Conservation (phyloP, 2,888 invertebrate species). For the Agrochola lychnidis region DNA sequence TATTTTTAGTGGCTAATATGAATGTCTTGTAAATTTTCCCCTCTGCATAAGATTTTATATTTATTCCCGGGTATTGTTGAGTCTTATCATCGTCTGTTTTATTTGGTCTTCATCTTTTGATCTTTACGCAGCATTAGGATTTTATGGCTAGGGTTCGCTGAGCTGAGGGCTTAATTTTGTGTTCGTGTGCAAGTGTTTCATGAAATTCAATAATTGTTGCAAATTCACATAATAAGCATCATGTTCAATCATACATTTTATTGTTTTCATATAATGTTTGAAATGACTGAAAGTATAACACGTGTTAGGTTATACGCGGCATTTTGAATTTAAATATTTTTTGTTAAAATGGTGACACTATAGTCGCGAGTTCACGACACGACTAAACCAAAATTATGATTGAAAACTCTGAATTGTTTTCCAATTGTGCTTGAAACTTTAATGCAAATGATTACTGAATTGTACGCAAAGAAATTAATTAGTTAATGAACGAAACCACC, state of each 20-base stretch:
- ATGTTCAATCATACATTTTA: not conserved
- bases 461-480: not conserved
- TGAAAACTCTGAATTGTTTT: slow-evolving; percentile 8
- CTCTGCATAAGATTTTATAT: slow-evolving; percentile 17
- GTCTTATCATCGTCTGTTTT: not conserved
- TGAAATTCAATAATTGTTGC: not conserved
- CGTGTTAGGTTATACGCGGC: not conserved
- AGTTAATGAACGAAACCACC: not conserved
- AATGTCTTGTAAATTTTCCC: slow-evolving; percentile 13
- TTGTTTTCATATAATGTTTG: too few species aligned
- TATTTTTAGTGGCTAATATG: slow-evolving; percentile 42
- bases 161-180: not conserved
- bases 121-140: not conserved
- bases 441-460: not conserved
- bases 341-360: not conserved
- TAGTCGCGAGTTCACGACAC: not conserved
- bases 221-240: not conserved
- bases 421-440: not conserved
- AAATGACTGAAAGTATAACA: too few species aligned
- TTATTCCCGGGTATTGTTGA: slow-evolving; percentile 4
- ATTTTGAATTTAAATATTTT: not conserved
- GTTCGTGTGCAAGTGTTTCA: not conserved
- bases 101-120: slow-evolving; percentile 6
- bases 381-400: not conserved
- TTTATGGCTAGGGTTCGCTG: not conserved